These are phyloP conservation scores for Fragum whitleyi DNA, from an alignment of 2,888 invertebrate genomes.

Conservation along the genomic window DNA sequence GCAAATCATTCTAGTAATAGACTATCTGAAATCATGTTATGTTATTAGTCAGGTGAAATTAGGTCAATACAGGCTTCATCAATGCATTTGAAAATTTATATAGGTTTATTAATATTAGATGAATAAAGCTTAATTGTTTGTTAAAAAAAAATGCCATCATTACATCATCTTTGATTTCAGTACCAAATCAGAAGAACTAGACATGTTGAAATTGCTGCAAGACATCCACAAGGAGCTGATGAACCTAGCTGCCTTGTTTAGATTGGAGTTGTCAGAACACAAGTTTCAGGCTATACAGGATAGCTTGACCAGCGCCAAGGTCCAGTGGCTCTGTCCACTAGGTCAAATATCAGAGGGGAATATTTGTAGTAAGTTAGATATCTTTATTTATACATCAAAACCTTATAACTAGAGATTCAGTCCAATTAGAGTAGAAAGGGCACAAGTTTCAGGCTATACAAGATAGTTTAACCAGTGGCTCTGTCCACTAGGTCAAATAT, in stretches of 20 bases:
- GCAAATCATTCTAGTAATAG: too few relatives aligned
- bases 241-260: slow-evolving; percentile 63
- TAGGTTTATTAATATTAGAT: too few relatives aligned
- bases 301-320: slow-evolving; percentile 62
- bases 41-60: too few relatives aligned
- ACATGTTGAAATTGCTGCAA: slow-evolving; percentile 62
- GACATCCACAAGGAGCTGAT: slow-evolving; percentile 72
- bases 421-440: slow-evolving; percentile 60
- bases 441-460: slow-evolving; percentile 68
- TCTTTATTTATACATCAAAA: too few relatives aligned
- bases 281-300: slow-evolving; percentile 68
- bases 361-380: slow-evolving; percentile 73
- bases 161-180: too few relatives aligned
- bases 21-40: too few relatives aligned
- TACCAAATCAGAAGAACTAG: slow-evolving; percentile 27
- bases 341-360: slow-evolving; percentile 73
- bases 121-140: too few relatives aligned
- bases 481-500: slow-evolving; percentile 74
- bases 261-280: slow-evolving; percentile 62
- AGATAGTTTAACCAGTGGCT: slow-evolving; percentile 69
- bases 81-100: too few relatives aligned
- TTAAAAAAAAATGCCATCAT: too few relatives aligned
- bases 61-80: too few relatives aligned
- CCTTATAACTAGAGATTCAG: too few relatives aligned
- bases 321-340: slow-evolving; percentile 69